These are phyloP conservation scores for Seriola aureovittata DNA, from an alignment of 2,113 vertebrate genomes.

Conservation along the genomic window DNA sequence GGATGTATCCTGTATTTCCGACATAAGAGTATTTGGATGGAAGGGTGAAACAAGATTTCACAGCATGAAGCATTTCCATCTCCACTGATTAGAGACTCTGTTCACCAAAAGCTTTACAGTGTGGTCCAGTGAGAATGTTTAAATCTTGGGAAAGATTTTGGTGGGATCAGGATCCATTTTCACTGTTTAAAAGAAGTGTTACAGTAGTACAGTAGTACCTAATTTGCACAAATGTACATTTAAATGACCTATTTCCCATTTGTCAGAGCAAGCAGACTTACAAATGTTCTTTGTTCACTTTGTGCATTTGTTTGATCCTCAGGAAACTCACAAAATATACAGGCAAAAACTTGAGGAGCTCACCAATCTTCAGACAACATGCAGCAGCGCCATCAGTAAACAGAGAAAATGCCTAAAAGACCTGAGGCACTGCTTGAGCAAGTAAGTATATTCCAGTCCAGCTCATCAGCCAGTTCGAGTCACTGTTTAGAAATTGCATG, in stretches of 20 bases:
- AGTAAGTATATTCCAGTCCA: constrained; percentile 76
- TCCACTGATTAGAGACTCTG: not conserved
- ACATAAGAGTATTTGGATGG: not conserved
- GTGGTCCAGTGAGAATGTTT: not conserved
- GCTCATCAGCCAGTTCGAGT: not conserved
- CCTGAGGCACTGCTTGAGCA: constrained; percentile 84
- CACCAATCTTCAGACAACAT: constrained; percentile 89
- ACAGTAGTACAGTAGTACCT: no score
- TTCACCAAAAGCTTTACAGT: not conserved
- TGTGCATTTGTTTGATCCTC: constrained; percentile 18
- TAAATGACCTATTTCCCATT: not conserved
- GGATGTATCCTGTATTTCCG: not conserved
- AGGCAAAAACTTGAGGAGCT: constrained; percentile 95
- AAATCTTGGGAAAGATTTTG: not conserved
- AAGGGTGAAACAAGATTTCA: constrained; percentile 1
- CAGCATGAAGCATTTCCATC: constrained; percentile 6
- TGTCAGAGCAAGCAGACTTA: not conserved
- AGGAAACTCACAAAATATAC: constrained; percentile 97
- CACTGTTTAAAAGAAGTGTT: not conserved
- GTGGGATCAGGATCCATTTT: not conserved
- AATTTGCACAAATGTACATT: not conserved
- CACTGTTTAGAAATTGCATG: not conserved
- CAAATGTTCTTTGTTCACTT: not conserved
- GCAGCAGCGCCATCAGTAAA: constrained; percentile 89
- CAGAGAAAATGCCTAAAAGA: constrained; percentile 91